phyloP scores from a whole-genome alignment of 1,140 invertebrate species.

The Lerema accius region DNA sequence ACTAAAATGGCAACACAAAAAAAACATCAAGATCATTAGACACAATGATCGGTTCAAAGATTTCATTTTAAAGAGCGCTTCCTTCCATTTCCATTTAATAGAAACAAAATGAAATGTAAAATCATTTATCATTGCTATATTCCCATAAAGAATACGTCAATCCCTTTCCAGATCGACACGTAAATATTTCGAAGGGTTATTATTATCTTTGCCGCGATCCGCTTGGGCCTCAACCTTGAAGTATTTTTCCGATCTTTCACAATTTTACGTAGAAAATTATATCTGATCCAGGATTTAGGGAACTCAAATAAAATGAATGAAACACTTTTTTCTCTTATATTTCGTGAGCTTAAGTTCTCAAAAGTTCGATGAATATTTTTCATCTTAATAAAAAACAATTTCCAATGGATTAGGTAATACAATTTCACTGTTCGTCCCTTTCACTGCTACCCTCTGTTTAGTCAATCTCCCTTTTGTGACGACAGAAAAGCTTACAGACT shows the following conservation, averaged over 20 bases:
- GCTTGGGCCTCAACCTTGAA: constrained; percentile 23
- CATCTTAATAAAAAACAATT: neutral
- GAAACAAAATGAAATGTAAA: neutral
- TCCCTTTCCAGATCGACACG: constrained; percentile 17
- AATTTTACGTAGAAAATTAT: constrained; percentile 25
- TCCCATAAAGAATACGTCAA: constrained; percentile 5
- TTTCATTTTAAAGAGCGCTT: too few relatives aligned
- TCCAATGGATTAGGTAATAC: neutral
- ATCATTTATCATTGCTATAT: neutral
- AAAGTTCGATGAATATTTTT: constrained; percentile 4
- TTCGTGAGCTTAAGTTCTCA: constrained; percentile 2
- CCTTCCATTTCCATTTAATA: neutral
- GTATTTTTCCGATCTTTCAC: constrained; percentile 30
- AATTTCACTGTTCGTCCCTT: neutral
- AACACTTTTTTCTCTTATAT: constrained; percentile 16
- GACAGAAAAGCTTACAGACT: neutral
- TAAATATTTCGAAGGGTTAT: constrained; percentile 29
- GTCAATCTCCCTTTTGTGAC: neutral
- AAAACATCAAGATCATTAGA: too few relatives aligned
- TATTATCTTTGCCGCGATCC: constrained; percentile 32
- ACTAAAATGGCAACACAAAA: too few relatives aligned
- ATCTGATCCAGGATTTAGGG: constrained; percentile 10
- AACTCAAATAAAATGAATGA: constrained; percentile 26
- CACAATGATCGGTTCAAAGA: neutral
- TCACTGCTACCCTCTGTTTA: neutral